phyloP scores from a whole-genome alignment of 2,797 vertebrate genomes.

The Morus bassanus region DNA sequence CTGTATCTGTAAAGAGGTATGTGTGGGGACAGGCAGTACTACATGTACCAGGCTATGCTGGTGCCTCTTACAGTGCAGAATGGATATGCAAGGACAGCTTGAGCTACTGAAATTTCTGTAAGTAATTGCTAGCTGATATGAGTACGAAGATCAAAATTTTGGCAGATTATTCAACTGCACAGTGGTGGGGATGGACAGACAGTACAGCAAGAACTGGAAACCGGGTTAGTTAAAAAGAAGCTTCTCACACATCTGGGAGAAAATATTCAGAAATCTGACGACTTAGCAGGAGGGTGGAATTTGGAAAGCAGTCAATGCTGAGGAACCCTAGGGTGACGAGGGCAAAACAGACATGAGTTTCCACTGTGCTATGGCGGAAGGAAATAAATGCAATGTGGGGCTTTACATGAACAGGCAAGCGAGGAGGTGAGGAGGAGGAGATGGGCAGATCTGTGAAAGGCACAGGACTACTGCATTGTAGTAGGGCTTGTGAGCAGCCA shows the following conservation, averaged over 20 bases:
- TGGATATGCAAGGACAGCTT: background rate
- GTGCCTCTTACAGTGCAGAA: background rate
- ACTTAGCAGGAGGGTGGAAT: background rate
- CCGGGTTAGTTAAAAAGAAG: background rate
- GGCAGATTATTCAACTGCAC: background rate
- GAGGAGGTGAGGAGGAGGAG: background rate
- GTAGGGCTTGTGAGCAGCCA: background rate
- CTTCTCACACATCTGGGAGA: background rate
- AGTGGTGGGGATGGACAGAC: background rate
- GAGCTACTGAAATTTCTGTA: background rate
- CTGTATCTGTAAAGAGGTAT: background rate
- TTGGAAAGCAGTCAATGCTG: background rate
- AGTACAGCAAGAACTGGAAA: background rate
- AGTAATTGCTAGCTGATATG: background rate
- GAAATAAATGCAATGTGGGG: background rate
- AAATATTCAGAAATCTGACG: background rate
- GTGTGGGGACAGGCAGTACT: background rate
- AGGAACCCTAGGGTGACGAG: background rate
- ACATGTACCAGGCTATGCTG: background rate
- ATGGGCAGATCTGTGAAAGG: background rate
- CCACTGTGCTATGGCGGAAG: background rate
- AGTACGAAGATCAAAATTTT: background rate
- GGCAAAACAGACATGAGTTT: background rate
- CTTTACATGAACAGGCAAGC: background rate
- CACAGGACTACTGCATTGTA: background rate